Evolutionary conservation across 1,140 invertebrate genomes (phyloP).

Genomic region (Aphaenogaster rudis): DNA sequence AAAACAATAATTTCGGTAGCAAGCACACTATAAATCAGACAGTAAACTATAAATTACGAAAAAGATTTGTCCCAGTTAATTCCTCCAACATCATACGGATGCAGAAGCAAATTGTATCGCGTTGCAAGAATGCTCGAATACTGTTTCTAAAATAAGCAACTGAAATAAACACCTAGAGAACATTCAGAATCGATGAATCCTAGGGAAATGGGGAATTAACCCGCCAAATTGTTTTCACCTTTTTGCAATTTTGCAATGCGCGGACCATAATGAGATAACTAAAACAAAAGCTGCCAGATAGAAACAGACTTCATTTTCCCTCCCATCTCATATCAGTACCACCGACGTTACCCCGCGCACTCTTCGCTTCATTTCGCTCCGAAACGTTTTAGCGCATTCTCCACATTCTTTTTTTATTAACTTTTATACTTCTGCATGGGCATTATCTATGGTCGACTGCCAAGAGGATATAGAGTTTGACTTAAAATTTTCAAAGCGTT

Average conservation of each 20-base stretch:
- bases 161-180: conserved; percentile 38
- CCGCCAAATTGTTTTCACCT: conserved; percentile 36
- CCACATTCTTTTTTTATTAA: conserved; percentile 31
- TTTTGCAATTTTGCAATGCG: conserved; percentile 49
- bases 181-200: conserved; percentile 42
- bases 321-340: conserved; percentile 42
- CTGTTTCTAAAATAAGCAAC: conserved; percentile 16
- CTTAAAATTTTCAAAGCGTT: conserved; percentile 13
- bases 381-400: conserved; percentile 18
- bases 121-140: not conserved
- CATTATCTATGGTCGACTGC: conserved; percentile 20
- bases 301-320: conserved; percentile 34
- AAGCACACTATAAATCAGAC: not conserved
- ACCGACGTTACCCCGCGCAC: not conserved
- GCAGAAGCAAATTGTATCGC: not conserved
- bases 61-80: not conserved
- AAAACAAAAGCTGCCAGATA: conserved; percentile 44
- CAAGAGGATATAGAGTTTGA: conserved; percentile 15
- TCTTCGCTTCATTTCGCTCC: conserved; percentile 13
- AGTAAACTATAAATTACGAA: conserved; percentile 13
- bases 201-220: conserved; percentile 21
- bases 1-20: conserved; percentile 6
- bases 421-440: conserved; percentile 22
- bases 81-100: not conserved
- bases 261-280: conserved; percentile 51